phyloP scores from a whole-genome alignment of 2,797 vertebrate genomes.

The Smutsia temminckii region DNA sequence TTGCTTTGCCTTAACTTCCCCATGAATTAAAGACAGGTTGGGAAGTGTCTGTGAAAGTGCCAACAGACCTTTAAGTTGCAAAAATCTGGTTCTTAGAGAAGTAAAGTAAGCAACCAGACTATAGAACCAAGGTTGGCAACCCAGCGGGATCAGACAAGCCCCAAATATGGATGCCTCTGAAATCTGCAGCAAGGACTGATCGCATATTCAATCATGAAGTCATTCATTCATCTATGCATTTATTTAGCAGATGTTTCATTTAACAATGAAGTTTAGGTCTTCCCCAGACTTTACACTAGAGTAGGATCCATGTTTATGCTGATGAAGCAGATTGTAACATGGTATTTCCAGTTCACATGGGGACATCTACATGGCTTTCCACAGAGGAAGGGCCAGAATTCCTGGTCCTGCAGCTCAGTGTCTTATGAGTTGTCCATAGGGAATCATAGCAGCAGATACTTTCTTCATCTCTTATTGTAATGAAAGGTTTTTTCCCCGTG shows the following conservation, averaged over 20 bases:
- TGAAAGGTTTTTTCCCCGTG: neutral
- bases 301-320: neutral
- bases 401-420: neutral
- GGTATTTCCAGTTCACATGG: neutral
- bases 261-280: neutral
- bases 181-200: neutral
- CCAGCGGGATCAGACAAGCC: neutral
- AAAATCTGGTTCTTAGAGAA: neutral
- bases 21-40: neutral
- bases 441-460: neutral
- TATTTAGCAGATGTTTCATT: neutral
- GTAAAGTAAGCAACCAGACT: neutral
- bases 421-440: neutral
- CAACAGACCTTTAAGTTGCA: neutral
- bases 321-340: neutral
- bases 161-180: neutral
- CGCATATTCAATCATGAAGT: neutral
- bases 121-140: neutral
- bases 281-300: neutral
- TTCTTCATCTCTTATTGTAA: neutral
- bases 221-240: neutral
- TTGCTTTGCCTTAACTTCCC: neutral
- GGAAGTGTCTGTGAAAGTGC: neutral
- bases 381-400: neutral
- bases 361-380: neutral